These are phyloP conservation scores for Uria aalge DNA, from an alignment of 2,113 vertebrate species.

Conservation along the genomic window DNA sequence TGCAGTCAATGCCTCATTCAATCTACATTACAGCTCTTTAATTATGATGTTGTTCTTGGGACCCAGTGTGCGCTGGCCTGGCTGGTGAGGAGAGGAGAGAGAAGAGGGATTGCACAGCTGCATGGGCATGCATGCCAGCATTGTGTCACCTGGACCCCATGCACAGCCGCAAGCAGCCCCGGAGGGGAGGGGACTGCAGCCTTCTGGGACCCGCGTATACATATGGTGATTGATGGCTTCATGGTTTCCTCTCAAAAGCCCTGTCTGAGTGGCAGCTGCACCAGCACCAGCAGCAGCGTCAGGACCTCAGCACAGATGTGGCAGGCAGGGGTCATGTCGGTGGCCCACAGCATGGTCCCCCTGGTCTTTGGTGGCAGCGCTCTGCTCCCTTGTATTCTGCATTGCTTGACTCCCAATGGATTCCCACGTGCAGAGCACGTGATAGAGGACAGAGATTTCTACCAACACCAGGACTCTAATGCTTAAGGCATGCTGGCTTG, in stretches of 20 bases:
- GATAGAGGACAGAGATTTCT: background rate
- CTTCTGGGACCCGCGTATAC: background rate
- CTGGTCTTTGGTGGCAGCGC: background rate
- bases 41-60: background rate
- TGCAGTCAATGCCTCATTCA: background rate
- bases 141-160: accelerated
- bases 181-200: too few relatives aligned
- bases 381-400: background rate
- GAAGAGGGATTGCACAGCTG: background rate
- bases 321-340: background rate
- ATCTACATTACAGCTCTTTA: background rate
- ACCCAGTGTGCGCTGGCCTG: background rate
- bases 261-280: background rate
- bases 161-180: background rate
- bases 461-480: background rate
- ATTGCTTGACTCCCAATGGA: background rate
- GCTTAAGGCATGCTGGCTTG: background rate
- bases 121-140: background rate
- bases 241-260: background rate
- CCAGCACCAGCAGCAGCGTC: background rate
- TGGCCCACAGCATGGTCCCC: background rate
- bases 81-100: background rate
- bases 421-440: background rate
- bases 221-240: accelerated
- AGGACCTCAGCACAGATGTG: background rate